Base-by-base conservation (phyloP, 2,113 vertebrate genomes). In the Syrmaticus mikado region DNA sequence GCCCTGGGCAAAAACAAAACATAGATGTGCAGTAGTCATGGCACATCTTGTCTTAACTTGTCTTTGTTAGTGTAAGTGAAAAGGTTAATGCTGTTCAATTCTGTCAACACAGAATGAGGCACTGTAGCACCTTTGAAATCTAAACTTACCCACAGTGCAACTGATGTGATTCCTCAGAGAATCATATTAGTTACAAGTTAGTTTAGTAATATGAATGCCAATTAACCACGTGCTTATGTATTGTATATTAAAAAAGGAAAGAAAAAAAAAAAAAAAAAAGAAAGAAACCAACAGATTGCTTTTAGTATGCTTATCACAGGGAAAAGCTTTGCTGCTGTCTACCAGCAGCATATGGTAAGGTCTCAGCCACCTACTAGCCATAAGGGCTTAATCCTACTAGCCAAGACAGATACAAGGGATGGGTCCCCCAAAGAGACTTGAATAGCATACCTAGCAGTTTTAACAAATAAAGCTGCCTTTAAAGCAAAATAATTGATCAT, bases 1-100 rank as follows among this genome's bases (percentile, higher is more conserved):
- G 96, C 98, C 97, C 81, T 94, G 93, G 97, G 97, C 97, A 96
- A 97, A 97, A 95, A 96, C 96, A 95, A 96, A 97, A 96, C 95
- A 79, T 92, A 94, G 95, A 96, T 70, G 93, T 96, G 95, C 93
- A 94, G 91, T 94, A 97, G 92, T 98, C 94, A 94, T 90, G 96
- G 95, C 92, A 86, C 94, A 95, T 97, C 97, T 97, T 98, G 97
- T 98, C 97, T 97, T 97, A 96, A 97, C 97, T 98, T 97, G 97
- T 98, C 96, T 98, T 97, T 96, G 97, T 98, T 98, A 98, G 97
- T 82, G 94, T 95, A 93, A 97, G 96, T 98, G 98, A 98, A 98
- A 98, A 98, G 98, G 98, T 98, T 98, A 98, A 97, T 97, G 97
- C 92, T 87, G 95, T 94, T 97, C 97, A 95, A 94, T 95, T 96